phyloP scores from a whole-genome alignment of 2,797 vertebrate genomes.

The Sphenopsis melanotis region DNA sequence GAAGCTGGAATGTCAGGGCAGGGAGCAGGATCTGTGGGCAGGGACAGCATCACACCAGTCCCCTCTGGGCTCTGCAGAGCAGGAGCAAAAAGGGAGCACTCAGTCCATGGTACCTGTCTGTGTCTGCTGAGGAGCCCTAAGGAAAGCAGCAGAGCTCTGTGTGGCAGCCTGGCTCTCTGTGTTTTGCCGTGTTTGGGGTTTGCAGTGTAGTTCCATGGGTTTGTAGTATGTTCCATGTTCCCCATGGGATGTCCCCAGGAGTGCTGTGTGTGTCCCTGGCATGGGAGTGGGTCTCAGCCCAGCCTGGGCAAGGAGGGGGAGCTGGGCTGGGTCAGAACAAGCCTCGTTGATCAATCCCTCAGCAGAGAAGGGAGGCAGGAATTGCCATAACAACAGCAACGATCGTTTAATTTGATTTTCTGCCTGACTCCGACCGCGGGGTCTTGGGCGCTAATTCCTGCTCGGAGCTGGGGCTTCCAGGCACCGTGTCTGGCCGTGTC shows the following conservation, averaged over 20 bases:
- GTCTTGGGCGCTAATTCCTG: not conserved
- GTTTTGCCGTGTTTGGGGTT: not conserved
- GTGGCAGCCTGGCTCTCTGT: not conserved
- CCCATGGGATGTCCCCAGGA: accelerated
- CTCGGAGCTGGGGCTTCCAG: not conserved
- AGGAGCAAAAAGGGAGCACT: not conserved
- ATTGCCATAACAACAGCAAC: slow-evolving; percentile 60
- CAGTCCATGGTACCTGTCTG: not conserved
- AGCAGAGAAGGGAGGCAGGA: slow-evolving; percentile 23
- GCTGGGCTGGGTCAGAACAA: not conserved
- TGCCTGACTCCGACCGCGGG: slow-evolving; percentile 22
- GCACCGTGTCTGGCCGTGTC: accelerated
- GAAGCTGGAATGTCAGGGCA: not conserved
- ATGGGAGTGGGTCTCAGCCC: not conserved
- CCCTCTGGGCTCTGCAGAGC: not conserved
- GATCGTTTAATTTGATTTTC: slow-evolving; percentile 58
- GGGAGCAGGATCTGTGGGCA: not conserved
- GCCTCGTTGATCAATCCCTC: slow-evolving; percentile 5
- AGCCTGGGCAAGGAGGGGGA: not conserved
- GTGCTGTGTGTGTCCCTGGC: not conserved
- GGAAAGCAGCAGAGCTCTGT: not conserved
- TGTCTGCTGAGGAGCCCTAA: not conserved
- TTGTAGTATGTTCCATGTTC: accelerated
- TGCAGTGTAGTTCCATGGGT: not conserved
- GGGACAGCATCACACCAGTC: not conserved